Conservation (phyloP, 2,113 vertebrate species). For the Herpetotheres cachinnans region DNA sequence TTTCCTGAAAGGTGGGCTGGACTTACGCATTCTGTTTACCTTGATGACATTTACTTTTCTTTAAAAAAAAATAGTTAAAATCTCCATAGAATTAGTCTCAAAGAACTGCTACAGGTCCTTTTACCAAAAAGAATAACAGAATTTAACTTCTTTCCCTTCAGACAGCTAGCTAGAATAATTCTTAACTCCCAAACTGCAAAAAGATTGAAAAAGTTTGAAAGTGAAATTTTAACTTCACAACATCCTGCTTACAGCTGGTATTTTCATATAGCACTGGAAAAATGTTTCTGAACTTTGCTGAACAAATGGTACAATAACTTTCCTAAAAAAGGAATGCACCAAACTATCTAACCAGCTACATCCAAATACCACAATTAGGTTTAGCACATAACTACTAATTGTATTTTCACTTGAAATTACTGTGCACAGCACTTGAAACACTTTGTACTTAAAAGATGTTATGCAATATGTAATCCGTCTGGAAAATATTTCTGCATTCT, state of each 20-base stretch:
- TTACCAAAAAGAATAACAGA: background rate
- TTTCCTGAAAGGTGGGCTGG: background rate
- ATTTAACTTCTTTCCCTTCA: background rate
- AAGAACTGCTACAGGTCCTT: background rate
- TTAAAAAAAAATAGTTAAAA: background rate
- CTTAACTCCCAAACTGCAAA: background rate
- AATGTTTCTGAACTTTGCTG: background rate
- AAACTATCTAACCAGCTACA: conserved; percentile 5
- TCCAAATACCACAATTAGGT: conserved; percentile 9
- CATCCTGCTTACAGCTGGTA: background rate
- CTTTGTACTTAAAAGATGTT: background rate
- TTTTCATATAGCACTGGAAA: background rate
- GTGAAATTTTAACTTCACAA: background rate
- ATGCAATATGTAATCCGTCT: background rate
- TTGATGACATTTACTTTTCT: background rate
- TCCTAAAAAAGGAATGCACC: background rate
- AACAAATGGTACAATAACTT: background rate
- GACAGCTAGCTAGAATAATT: background rate
- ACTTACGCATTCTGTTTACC: background rate
- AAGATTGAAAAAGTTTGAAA: background rate
- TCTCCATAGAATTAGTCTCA: background rate
- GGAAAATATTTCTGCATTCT: background rate
- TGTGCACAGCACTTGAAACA: background rate
- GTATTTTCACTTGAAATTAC: conserved; percentile 29
- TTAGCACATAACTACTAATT: conserved; percentile 38